These are phyloP conservation scores for Aratinga solstitialis DNA, from an alignment of 2,797 vertebrate species.

Conservation along the genomic window DNA sequence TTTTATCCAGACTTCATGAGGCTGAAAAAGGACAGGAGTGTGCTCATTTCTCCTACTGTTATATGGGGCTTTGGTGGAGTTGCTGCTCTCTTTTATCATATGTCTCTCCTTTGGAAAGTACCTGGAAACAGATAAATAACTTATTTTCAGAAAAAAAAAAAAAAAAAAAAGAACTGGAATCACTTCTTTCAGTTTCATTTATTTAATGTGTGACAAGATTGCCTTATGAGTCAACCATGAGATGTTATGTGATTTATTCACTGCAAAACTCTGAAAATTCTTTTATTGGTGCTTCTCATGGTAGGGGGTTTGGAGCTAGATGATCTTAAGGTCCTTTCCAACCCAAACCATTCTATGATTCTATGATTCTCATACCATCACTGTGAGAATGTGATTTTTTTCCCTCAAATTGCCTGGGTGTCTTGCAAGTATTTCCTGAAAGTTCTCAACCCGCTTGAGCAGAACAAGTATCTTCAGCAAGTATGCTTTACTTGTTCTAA, in stretches of 20 bases:
- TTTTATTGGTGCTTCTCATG: not conserved
- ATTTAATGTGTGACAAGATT: not conserved
- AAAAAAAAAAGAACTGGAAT: not conserved
- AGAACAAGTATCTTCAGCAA: not conserved
- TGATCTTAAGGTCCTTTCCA: not conserved
- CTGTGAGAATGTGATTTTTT: not conserved
- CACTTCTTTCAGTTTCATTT: not conserved
- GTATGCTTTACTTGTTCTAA: not conserved
- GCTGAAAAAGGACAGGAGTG: accelerated
- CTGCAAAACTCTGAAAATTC: not conserved
- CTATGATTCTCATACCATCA: not conserved
- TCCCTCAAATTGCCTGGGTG: not conserved
- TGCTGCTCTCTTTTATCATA: not conserved
- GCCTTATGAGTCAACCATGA: not conserved
- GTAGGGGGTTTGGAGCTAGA: not conserved
- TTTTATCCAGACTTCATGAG: not conserved
- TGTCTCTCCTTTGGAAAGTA: not conserved
- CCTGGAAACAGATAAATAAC: not conserved
- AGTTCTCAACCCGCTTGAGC: not conserved
- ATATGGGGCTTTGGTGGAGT: not conserved
- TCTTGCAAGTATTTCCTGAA: not conserved
- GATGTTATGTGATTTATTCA: not conserved
- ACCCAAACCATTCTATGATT: not conserved
- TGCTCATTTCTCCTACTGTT: not conserved
- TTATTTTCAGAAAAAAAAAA: not conserved